Conservation (phyloP, 2,113 vertebrate species). For the Rhinopomastus cyanomelas region DNA sequence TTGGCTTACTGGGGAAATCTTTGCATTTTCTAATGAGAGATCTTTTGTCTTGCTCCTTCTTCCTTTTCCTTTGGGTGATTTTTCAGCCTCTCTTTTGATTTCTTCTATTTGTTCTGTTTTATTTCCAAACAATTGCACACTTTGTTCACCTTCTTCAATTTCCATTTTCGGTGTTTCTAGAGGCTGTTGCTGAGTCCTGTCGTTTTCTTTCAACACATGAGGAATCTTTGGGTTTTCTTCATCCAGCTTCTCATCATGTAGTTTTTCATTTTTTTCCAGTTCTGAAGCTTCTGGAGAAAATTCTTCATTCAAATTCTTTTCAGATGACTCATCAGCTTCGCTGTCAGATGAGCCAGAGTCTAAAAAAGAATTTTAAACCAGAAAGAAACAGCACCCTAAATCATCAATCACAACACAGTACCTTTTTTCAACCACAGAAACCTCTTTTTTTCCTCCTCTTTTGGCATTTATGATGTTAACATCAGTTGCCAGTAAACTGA, state of each 20-base stretch:
- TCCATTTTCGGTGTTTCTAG: constrained; percentile 76
- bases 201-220: constrained; percentile 69
- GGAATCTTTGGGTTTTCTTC: constrained; percentile 77
- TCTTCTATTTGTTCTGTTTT: constrained; percentile 73
- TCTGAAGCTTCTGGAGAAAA: constrained; percentile 70
- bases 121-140: constrained; percentile 73
- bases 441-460: background rate
- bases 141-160: constrained; percentile 75
- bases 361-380: constrained; percentile 35
- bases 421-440: background rate
- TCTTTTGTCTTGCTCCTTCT: constrained; percentile 84
- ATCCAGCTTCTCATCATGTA: constrained; percentile 63
- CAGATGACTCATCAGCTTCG: constrained; percentile 77
- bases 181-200: constrained; percentile 71
- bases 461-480: background rate
- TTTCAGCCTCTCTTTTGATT: constrained; percentile 76
- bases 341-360: constrained; percentile 83
- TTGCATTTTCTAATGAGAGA: constrained; percentile 72
- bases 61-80: constrained; percentile 85
- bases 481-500: background rate
- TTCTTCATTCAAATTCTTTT: constrained; percentile 81
- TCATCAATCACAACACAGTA: background rate
- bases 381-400: background rate
- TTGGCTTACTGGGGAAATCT: constrained; percentile 56
- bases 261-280: constrained; percentile 71